Percentiles rank a stretch among this genome's conserved stretches.
Conservation (phyloP, 2,888 invertebrate genomes). For the Rhamnusium bicolor region DNA sequence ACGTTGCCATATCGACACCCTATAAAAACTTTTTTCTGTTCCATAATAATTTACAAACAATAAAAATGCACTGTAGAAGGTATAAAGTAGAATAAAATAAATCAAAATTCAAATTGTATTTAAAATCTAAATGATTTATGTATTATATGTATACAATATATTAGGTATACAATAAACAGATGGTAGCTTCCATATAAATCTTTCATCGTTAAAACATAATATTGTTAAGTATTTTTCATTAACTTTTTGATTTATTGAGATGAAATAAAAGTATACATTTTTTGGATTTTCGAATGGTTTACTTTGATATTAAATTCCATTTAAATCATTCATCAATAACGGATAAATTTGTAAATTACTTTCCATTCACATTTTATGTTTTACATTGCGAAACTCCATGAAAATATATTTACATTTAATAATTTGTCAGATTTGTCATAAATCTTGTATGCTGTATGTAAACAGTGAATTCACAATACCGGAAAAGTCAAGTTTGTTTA, state of each 20-base stretch:
- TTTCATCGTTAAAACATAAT: slow-evolving; percentile 14
- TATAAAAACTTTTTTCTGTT: neutral
- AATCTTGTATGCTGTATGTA: neutral
- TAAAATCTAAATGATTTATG: slow-evolving; percentile 28
- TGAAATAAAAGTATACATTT: slow-evolving; percentile 4
- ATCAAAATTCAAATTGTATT: slow-evolving; percentile 22
- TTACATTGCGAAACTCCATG: neutral
- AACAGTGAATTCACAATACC: neutral
- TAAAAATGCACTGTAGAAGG: neutral
- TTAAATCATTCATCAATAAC: slow-evolving; percentile 1
- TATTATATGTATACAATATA: neutral
- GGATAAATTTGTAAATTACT: neutral
- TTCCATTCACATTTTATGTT: neutral
- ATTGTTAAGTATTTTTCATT: slow-evolving; percentile 20
- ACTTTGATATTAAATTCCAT: neutral
- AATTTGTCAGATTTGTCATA: slow-evolving; percentile 3
- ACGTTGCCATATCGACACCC: neutral
- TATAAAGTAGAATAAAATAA: slow-evolving; percentile 4
- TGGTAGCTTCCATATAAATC: slow-evolving; percentile 4
- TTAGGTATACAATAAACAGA: slow-evolving; percentile 22
- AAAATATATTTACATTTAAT: neutral
- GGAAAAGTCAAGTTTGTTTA: neutral
- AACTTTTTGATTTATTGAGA: slow-evolving; percentile 22
- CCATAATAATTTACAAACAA: neutral
- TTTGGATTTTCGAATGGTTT: neutral